Evolutionary conservation across 2,797 vertebrate genomes (phyloP).

Genomic region (Sardinella longiceps): DNA sequence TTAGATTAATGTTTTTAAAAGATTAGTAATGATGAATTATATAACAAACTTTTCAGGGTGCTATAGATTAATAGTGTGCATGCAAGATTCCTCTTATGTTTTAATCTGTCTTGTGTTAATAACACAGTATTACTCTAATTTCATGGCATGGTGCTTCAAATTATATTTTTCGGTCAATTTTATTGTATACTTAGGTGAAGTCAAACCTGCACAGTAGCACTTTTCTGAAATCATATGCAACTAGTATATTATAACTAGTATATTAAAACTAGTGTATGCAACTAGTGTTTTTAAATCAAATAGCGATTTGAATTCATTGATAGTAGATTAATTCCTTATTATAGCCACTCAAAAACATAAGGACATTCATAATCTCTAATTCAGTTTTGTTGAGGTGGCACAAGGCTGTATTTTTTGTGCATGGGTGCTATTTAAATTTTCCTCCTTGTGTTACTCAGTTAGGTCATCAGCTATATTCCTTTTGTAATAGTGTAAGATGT

Average conservation of each 20-base stretch:
- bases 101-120: conserved; percentile 35
- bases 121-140: neutral
- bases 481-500: neutral
- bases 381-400: neutral
- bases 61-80: conserved; percentile 37
- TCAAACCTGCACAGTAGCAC: conserved; percentile 56
- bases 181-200: neutral
- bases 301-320: neutral
- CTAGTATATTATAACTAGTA: no score
- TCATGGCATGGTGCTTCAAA: neutral
- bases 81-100: neutral
- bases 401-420: neutral
- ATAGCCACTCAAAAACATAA: neutral
- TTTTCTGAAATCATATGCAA: conserved; percentile 41
- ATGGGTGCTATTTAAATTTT: neutral
- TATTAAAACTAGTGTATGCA: no score
- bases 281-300: conserved; percentile 16
- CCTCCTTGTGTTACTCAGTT: neutral
- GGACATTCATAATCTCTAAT: neutral
- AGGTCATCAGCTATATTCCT: neutral
- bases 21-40: neutral
- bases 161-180: neutral
- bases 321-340: neutral
- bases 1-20: no score
- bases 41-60: conserved; percentile 43